These are phyloP conservation scores for Prenolepis imparis DNA, from an alignment of 2,888 invertebrate species.

Conservation along the genomic window DNA sequence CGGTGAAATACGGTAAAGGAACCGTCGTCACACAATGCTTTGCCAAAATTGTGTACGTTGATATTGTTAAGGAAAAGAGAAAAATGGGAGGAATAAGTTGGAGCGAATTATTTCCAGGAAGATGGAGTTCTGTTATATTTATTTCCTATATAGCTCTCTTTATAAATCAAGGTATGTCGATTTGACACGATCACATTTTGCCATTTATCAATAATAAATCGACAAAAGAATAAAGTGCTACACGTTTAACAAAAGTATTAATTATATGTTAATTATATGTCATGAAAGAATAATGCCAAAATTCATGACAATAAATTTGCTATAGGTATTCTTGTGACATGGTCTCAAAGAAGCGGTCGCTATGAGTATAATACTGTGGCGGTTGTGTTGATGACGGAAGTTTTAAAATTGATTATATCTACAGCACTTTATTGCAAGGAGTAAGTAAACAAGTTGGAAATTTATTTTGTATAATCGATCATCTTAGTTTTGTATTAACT, in stretches of 20 bases:
- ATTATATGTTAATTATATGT: neutral
- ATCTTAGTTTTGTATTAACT: neutral
- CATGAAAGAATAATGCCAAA: neutral
- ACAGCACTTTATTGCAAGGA: conserved; percentile 90
- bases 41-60: neutral
- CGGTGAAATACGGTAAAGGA: neutral
- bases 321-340: conserved; percentile 96
- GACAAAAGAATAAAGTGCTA: neutral
- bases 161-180: conserved; percentile 94
- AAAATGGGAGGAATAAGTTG: conserved; percentile 85
- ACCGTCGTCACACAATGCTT: conserved; percentile 44
- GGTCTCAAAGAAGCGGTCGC: conserved; percentile 93
- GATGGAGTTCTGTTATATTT: conserved; percentile 93
- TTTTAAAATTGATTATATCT: conserved; percentile 93
- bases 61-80: neutral
- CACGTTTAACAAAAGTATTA: neutral
- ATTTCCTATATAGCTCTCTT: conserved; percentile 95
- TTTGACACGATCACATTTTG: conserved; percentile 36
- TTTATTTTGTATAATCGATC: neutral
- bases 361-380: conserved; percentile 96
- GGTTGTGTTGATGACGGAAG: conserved; percentile 95
- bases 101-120: conserved; percentile 94
- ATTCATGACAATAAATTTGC: conserved; percentile 38
- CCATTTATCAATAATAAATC: neutral
- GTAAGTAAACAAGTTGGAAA: conserved; percentile 86